These are phyloP conservation scores for Lymantria dispar DNA, from an alignment of 2,888 invertebrate species.

Conservation along the genomic window DNA sequence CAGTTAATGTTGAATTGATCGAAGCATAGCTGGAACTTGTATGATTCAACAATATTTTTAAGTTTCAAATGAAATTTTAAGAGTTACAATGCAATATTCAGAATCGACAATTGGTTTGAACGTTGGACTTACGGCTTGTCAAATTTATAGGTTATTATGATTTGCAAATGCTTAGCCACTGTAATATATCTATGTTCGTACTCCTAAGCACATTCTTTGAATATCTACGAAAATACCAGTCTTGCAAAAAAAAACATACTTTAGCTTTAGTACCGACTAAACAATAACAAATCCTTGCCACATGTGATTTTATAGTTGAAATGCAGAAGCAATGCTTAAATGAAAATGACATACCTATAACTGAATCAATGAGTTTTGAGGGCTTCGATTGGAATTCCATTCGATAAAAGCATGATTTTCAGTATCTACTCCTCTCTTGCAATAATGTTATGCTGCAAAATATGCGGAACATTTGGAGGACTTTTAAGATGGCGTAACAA, in stretches of 20 bases:
- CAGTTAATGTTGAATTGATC: too few relatives aligned
- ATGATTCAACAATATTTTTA: background rate
- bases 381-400: constrained; percentile 60
- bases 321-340: constrained; percentile 69
- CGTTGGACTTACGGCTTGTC: constrained; percentile 71
- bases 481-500: constrained; percentile 82
- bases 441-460: constrained; percentile 67
- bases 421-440: constrained; percentile 59
- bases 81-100: constrained; percentile 44
- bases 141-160: constrained; percentile 72
- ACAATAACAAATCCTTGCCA: constrained; percentile 74
- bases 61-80: constrained; percentile 20
- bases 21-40: too few relatives aligned
- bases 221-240: constrained; percentile 44
- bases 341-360: constrained; percentile 74
- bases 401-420: constrained; percentile 64
- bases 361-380: constrained; percentile 54
- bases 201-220: constrained; percentile 30
- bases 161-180: constrained; percentile 36
- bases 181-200: constrained; percentile 36
- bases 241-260: constrained; percentile 59
- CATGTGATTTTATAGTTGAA: constrained; percentile 75
- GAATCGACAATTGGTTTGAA: constrained; percentile 63
- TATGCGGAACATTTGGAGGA: constrained; percentile 77
- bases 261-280: constrained; percentile 52